Conservation (phyloP, 2,113 vertebrate species). For the Heterocephalus glaber region DNA sequence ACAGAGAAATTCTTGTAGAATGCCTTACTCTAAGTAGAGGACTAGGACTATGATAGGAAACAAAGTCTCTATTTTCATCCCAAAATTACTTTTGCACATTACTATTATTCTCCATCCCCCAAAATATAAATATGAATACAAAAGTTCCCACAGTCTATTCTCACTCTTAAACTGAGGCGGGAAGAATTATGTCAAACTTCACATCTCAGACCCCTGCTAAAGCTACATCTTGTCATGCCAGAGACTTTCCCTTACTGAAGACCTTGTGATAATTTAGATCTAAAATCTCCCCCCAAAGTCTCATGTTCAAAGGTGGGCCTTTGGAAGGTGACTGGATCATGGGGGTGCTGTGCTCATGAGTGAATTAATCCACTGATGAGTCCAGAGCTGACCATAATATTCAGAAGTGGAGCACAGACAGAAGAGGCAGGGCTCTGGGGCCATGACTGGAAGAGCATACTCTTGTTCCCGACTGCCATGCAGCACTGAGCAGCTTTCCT, state of each 20-base stretch:
- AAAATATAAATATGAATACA: not conserved
- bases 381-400: not conserved
- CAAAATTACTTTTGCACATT: constrained; percentile 32
- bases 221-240: not conserved
- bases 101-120: not conserved
- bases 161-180: not conserved
- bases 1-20: not conserved
- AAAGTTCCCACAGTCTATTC: not conserved
- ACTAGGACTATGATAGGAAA: not conserved
- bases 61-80: not conserved
- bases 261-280: not conserved
- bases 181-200: not conserved
- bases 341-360: not conserved
- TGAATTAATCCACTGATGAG: not conserved
- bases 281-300: not conserved
- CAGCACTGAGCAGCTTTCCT: not conserved
- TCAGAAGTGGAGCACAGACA: not conserved
- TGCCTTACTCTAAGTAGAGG: not conserved
- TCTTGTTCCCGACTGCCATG: not conserved
- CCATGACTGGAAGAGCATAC: not conserved
- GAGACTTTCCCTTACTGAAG: not conserved
- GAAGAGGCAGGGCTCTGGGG: not conserved
- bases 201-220: not conserved
- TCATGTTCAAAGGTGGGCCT: not conserved
- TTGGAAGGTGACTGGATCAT: not conserved